Evolutionary conservation across 2,888 invertebrate species (phyloP), one percentile per base, ranked within the genome.

Genomic region (Eristalinus aeneus): DNA sequence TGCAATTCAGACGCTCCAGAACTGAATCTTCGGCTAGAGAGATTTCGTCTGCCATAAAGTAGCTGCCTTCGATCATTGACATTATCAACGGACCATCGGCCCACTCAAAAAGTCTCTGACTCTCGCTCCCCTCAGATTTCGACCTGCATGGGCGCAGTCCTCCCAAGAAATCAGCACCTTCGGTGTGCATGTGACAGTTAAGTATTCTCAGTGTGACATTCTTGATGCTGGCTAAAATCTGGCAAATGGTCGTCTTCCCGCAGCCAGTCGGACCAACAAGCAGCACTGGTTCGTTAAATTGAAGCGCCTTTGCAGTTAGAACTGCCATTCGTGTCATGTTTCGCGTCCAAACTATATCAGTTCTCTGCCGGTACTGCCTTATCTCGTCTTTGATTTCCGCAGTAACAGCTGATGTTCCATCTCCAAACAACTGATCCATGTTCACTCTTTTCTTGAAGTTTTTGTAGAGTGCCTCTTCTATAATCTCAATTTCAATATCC

Each of bases 171-270:
- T 99, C 99, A 0, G 99, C 96, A 88, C 98, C 98, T 93, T 99
- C 99, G 0, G 99, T 98, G 90, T 99, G 98, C 96, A 99, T 97
- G 90, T 99, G 99, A 93, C 99, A 99, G 93, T 99, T 99, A 1
- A 99, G 95, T 53, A 97, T 95, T 73, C 96, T 94, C 53, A 99
- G 93, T 72, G 95, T 93, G 72, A 95, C 95, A 0, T 93, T 92
- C 83, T 94, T 94, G 71, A 96, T 93, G 32, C 95, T 94, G 5
- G 98, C 96, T 68, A 97, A 94, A 20, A 98, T 93, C 93, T 99
- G 98, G 89, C 98, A 98, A 4, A 99, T 95, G 0, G 98, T 98
- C 0, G 99, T 99, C 94, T 99, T 99, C 0, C 99, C 99, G 90
- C 98, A 98, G 0, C 98, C 99, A 0, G 99, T 99, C 91, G 99